Conservation (phyloP, 2,113 vertebrate genomes). For the Malurus cyaneus region DNA sequence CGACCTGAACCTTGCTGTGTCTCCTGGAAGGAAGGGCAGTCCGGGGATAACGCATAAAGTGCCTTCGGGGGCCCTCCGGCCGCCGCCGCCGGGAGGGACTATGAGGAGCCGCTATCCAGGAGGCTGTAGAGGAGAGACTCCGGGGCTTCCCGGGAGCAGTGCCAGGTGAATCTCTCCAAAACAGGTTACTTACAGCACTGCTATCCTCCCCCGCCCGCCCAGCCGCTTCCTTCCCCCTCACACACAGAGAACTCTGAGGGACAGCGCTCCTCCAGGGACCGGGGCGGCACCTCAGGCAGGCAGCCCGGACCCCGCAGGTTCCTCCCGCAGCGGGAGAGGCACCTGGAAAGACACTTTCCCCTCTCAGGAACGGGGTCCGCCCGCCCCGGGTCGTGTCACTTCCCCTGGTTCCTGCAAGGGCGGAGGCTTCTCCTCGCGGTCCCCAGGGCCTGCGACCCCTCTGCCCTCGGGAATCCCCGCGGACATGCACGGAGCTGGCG, state of each 20-base stretch:
- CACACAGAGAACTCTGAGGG: neutral
- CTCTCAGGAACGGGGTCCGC: neutral
- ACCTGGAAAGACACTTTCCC: slow-evolving; percentile 20
- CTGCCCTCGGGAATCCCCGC: neutral
- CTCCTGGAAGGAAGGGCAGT: neutral
- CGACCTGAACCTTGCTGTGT: neutral
- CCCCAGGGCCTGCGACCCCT: neutral
- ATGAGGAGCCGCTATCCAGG: neutral
- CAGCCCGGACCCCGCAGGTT: neutral
- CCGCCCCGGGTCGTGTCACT: neutral
- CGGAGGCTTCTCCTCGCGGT: neutral
- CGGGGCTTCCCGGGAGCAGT: neutral
- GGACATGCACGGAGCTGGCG: neutral
- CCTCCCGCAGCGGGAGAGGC: neutral
- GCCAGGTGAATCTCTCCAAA: neutral
- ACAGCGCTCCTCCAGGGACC: neutral
- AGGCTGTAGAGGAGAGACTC: neutral
- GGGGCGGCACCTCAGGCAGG: neutral
- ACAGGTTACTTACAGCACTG: neutral
- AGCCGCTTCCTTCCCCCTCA: neutral
- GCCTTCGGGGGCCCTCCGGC: neutral
- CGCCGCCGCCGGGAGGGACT: neutral
- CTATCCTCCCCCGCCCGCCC: neutral
- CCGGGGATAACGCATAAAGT: neutral
- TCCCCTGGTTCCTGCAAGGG: neutral